phyloP scores from a whole-genome alignment of 2,113 vertebrate species.

The Mormyrus lacerda region DNA sequence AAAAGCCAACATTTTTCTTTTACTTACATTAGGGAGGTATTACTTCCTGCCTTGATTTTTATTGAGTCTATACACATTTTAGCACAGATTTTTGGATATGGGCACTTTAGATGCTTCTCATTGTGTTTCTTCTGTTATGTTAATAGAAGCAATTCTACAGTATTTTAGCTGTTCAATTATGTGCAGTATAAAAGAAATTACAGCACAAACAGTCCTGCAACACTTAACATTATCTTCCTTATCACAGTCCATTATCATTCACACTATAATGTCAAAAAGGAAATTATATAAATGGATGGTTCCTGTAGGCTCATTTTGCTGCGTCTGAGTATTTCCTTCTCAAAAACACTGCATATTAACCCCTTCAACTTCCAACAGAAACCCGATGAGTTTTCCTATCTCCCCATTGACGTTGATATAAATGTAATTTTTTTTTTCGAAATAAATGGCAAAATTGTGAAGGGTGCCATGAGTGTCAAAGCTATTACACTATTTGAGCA shows the following conservation, averaged over 20 bases:
- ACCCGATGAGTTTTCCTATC: slow-evolving; percentile 30
- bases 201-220: not conserved
- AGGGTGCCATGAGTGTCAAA: not conserved
- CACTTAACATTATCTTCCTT: slow-evolving; percentile 51
- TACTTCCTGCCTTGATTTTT: not conserved
- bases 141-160: not conserved
- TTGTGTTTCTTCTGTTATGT: not conserved
- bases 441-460: not conserved
- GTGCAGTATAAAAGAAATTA: not conserved
- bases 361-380: slow-evolving; percentile 21
- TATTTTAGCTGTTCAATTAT: not conserved
- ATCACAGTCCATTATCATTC: slow-evolving; percentile 54
- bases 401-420: not conserved
- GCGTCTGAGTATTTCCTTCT: slow-evolving; percentile 59
- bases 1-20: not conserved
- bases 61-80: not conserved
- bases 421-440: not conserved
- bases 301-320: slow-evolving; percentile 65
- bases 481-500: not conserved
- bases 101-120: not conserved
- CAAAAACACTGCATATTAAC: slow-evolving; percentile 26
- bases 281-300: slow-evolving; percentile 64
- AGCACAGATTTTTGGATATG: not conserved
- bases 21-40: not conserved
- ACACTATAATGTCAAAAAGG: slow-evolving; percentile 53